Evolutionary conservation across 2,113 vertebrate genomes (phyloP).

Genomic region (Collichthys lucidus): DNA sequence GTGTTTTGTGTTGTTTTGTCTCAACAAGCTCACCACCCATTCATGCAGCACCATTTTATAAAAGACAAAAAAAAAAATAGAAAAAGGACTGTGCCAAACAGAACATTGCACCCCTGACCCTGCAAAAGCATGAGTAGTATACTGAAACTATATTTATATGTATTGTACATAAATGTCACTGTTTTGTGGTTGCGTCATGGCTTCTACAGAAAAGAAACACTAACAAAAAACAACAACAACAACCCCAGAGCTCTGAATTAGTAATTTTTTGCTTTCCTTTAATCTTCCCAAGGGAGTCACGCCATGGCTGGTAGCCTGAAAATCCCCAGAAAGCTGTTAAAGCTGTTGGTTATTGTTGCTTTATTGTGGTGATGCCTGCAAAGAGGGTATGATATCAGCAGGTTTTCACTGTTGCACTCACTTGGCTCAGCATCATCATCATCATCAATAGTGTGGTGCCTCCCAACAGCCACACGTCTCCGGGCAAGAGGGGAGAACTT

Average conservation of each 20-base stretch:
- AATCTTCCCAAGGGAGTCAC: conserved; percentile 95
- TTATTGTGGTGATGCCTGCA: conserved; percentile 86
- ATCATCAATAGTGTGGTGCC: neutral
- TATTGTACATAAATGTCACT: conserved; percentile 82
- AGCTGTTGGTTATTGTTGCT: conserved; percentile 76
- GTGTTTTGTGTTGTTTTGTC: conserved; percentile 78
- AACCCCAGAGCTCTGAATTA: conserved; percentile 73
- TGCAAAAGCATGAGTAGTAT: conserved; percentile 89
- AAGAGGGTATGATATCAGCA: conserved; percentile 70
- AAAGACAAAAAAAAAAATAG: conserved; percentile 81
- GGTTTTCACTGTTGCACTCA: conserved; percentile 80
- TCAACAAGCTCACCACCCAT: conserved; percentile 73
- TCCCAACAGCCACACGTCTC: conserved; percentile 38
- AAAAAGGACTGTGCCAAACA: conserved; percentile 61
- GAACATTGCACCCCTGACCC: conserved; percentile 66
- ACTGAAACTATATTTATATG: conserved; percentile 80
- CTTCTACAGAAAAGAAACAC: conserved; percentile 74
- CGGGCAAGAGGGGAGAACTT: conserved; percentile 31
- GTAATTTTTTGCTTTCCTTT: conserved; percentile 76
- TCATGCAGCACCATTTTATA: conserved; percentile 76
- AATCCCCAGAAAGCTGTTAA: conserved; percentile 67
- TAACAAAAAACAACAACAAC: conserved; percentile 52
- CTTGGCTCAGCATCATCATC: conserved; percentile 47
- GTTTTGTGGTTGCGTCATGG: conserved; percentile 80
- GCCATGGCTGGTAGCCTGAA: conserved; percentile 98